Evolutionary conservation across 2,888 invertebrate species (phyloP).

Genomic region (Torymus aiolomorphi): DNA sequence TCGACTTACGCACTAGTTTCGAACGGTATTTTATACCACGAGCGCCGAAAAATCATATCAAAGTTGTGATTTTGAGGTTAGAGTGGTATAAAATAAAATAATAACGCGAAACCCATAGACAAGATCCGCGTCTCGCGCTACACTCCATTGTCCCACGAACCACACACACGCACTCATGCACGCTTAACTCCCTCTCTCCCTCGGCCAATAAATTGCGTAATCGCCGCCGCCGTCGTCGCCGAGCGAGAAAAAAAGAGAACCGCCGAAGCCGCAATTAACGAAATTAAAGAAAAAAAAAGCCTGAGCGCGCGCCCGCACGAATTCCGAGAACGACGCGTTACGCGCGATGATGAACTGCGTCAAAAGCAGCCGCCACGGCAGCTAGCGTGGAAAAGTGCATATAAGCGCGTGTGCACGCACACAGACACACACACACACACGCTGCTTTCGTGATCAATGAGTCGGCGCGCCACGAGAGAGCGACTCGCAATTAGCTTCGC

Average conservation of each 20-base stretch:
- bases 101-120: no score
- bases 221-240: conserved; percentile 10
- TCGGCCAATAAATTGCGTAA: no score
- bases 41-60: no score
- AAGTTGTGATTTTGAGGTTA: no score
- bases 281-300: conserved; percentile 47
- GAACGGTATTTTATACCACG: no score
- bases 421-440: no score
- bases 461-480: conserved; percentile 30
- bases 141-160: no score
- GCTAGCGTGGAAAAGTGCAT: conserved; percentile 40
- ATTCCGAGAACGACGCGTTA: conserved; percentile 48
- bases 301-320: conserved; percentile 1
- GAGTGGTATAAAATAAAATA: no score
- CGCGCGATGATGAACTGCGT: conserved; percentile 47
- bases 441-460: conserved; percentile 45
- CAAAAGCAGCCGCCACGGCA: conserved; percentile 41
- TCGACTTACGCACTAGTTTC: no score
- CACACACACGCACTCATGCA: no score
- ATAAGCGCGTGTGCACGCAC: not conserved
- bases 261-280: conserved; percentile 47
- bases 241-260: conserved; percentile 1
- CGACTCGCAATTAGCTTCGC: conserved; percentile 46
- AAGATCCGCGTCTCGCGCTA: no score
- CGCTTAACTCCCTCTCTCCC: not conserved